Conservation (phyloP, 92 coral and sea anemone species). For the Diadumene lineata region DNA sequence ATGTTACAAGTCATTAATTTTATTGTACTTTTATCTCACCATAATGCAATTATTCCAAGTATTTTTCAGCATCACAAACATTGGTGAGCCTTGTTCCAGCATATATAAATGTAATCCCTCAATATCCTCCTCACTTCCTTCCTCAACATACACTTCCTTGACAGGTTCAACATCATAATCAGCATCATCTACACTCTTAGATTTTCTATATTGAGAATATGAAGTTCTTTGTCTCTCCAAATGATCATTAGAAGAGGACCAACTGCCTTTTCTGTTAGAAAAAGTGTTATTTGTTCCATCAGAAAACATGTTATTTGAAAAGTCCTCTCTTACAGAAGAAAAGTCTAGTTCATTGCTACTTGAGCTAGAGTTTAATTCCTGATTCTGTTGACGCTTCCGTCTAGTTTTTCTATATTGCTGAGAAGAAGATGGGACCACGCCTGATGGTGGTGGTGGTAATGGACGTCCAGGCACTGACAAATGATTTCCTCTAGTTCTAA, state of each 20-base stretch:
- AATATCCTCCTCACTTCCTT: conserved; percentile 11
- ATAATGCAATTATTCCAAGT: conserved; percentile 95
- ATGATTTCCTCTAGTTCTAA: conserved; percentile 8
- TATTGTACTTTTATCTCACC: conserved; percentile 53
- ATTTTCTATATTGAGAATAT: neutral
- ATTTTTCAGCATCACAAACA: conserved; percentile 85
- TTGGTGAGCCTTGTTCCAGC: conserved; percentile 73
- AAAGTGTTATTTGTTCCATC: neutral
- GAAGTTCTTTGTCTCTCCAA: neutral
- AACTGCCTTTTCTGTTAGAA: too few relatives aligned
- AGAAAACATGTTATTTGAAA: neutral
- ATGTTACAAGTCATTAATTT: neutral
- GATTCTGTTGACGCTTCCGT: conserved; percentile 13
- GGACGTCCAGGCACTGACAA: conserved; percentile 52
- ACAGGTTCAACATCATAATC: neutral
- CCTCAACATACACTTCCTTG: neutral
- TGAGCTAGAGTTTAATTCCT: conserved; percentile 78
- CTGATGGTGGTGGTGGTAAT: conserved; percentile 69
- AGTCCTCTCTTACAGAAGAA: conserved; percentile 14
- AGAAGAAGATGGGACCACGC: conserved; percentile 6
- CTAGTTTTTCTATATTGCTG: conserved; percentile 37
- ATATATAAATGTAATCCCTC: conserved; percentile 73
- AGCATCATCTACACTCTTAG: conserved; percentile 17
- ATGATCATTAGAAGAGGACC: conserved; percentile 17
- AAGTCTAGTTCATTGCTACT: conserved; percentile 76